These are phyloP conservation scores for Papilio aristodemus DNA, from an alignment of 1,140 invertebrate species.

Conservation along the genomic window DNA sequence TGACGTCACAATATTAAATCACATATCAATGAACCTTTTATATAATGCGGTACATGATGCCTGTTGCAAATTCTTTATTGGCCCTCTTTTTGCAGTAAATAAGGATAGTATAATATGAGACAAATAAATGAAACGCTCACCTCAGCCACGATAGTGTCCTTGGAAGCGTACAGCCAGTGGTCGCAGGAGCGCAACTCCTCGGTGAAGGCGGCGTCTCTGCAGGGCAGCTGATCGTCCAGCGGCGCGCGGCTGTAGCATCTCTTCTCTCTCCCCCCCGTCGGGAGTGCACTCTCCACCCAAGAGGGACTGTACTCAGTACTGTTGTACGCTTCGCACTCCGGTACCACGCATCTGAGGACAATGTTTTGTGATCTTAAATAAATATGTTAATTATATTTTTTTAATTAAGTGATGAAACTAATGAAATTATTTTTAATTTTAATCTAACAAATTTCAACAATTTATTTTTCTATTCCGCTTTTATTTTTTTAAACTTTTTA, in stretches of 20 bases:
- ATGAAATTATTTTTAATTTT: background rate
- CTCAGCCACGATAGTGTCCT: slow-evolving; percentile 65
- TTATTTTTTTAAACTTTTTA: too few species aligned
- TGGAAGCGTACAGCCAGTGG: slow-evolving; percentile 60
- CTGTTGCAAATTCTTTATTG: too few species aligned
- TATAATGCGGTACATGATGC: too few species aligned
- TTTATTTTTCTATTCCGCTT: too few species aligned
- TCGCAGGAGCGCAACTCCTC: slow-evolving; percentile 54
- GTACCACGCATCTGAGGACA: slow-evolving; percentile 55
- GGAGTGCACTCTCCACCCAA: slow-evolving; percentile 53
- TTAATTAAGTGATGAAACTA: background rate
- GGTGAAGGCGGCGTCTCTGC: slow-evolving; percentile 46
- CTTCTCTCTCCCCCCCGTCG: slow-evolving; percentile 40
- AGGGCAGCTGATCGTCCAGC: slow-evolving; percentile 41
- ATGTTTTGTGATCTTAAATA: background rate
- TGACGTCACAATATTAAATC: slow-evolving; percentile 3
- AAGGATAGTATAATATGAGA: too few species aligned
- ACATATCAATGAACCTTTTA: too few species aligned
- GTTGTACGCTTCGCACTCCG: slow-evolving; percentile 62
- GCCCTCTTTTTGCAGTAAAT: too few species aligned
- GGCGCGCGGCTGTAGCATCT: slow-evolving; percentile 51
- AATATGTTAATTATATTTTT: background rate
- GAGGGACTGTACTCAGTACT: slow-evolving; percentile 48
- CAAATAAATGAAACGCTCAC: slow-evolving; percentile 34
- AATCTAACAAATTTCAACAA: too few species aligned